phyloP scores from a whole-genome alignment of 1,140 invertebrate genomes.

The Pinna nobilis region DNA sequence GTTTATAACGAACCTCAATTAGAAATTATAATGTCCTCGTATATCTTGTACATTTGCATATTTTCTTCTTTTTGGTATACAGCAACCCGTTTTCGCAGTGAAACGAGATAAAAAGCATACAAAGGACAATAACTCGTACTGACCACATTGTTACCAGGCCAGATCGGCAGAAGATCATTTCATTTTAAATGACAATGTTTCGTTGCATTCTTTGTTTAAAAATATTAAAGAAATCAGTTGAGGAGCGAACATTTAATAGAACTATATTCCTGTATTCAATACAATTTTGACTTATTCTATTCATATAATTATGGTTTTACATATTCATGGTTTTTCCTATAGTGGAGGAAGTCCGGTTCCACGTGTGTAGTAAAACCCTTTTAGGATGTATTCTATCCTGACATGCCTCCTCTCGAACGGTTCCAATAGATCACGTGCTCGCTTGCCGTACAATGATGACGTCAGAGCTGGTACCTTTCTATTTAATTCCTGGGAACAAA shows the following conservation, averaged over 20 bases:
- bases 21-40: too few species aligned
- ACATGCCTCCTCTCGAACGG: conserved; percentile 10
- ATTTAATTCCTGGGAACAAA: conserved; percentile 32
- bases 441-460: conserved; percentile 34
- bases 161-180: too few species aligned
- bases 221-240: neutral
- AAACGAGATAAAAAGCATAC: too few species aligned
- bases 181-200: too few species aligned
- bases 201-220: neutral
- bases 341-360: conserved; percentile 38
- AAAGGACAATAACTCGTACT: too few species aligned
- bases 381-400: conserved; percentile 32
- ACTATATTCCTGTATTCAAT: neutral
- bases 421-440: conserved; percentile 20
- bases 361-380: conserved; percentile 35
- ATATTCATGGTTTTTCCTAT: conserved; percentile 17
- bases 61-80: too few species aligned
- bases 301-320: too few species aligned
- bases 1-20: too few species aligned
- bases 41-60: too few species aligned
- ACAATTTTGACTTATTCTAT: too few species aligned
- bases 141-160: too few species aligned
- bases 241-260: neutral
- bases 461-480: conserved; percentile 23
- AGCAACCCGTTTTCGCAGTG: too few species aligned